Evolutionary conservation across 2,888 invertebrate species (phyloP), one percentile per base, ranked within the genome.

Genomic region (Cryptocheilus praepositus): DNA sequence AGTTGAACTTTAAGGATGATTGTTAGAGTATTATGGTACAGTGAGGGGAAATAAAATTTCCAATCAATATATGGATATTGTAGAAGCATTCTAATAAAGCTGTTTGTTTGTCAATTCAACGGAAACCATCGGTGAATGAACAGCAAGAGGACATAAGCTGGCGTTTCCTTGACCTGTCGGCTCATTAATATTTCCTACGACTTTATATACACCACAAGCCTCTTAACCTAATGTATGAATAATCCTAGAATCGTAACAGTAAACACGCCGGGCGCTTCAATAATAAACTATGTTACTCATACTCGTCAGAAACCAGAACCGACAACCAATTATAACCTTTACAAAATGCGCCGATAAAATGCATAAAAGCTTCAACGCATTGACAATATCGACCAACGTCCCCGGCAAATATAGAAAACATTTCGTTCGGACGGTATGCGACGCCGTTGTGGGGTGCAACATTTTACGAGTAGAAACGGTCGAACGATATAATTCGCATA

Each of bases 131-230:
- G 69, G 67, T 69, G 69, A 69, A 69, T 69, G 67, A 69, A 67
- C 69, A 61, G 53, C 36, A 61, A 44, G 28, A 21, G 16, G 44
- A 53, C 58, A 56, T 64, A 67, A 59, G 67, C 46, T 61, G 45
- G 21, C 43, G 61, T 53, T 67, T 69, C 69, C 69, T 69, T 69
- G 69, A 69, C 69, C 69, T 22, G 57, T 43, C 61, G 45, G 43
- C 44, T 62, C 64, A 61, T 67, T 58, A 67, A 69, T 67, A 61
- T 67, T 69, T 67, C 61, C 36, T 11, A 5, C 8, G 49, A 1
- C 49, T 49, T 49, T 49, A 18, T 49, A 58, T 22, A 22, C 25
- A n/a, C 16, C 25, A n/a, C 16, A 15, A 46, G 22, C 22, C 19
- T 22, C 19, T 44, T 21, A 36, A 36, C 44, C 56, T 56, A 56